phyloP scores from a whole-genome alignment of 2,888 invertebrate genomes.

The Lymantria dispar region DNA sequence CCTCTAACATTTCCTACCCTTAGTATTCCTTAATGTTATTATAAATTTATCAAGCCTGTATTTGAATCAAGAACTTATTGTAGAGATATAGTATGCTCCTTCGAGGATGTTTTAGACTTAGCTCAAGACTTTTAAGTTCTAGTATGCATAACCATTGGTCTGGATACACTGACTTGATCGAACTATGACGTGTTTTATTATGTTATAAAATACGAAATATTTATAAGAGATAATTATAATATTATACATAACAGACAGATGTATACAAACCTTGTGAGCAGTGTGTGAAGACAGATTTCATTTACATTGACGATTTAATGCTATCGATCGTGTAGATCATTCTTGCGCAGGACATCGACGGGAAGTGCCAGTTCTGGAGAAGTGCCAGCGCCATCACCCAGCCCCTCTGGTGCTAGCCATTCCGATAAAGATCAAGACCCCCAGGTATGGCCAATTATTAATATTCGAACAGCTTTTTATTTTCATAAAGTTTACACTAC shows the following conservation, averaged over 20 bases:
- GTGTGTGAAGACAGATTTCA: slow-evolving; percentile 59
- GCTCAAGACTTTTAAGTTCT: background rate
- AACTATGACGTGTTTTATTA: background rate
- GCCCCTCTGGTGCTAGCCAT: slow-evolving; percentile 95
- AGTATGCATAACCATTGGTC: slow-evolving; percentile 47
- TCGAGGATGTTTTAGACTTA: background rate
- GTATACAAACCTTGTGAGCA: slow-evolving; percentile 20
- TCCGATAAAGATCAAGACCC: slow-evolving; percentile 95
- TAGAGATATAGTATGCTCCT: background rate
- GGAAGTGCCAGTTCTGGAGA: slow-evolving; percentile 77
- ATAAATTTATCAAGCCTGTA: slow-evolving; percentile 1
- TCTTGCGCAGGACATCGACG: slow-evolving; percentile 79
- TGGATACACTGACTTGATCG: slow-evolving; percentile 50
- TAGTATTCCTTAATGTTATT: background rate
- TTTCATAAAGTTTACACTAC: background rate
- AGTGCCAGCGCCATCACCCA: slow-evolving; percentile 82
- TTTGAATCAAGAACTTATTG: background rate
- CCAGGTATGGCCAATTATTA: slow-evolving; percentile 75
- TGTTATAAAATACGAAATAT: background rate
- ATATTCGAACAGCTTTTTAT: background rate
- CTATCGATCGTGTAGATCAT: slow-evolving; percentile 78
- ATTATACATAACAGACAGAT: background rate
- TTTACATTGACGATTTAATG: slow-evolving; percentile 67
- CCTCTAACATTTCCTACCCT: slow-evolving; percentile 8
- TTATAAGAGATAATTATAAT: background rate